These are phyloP conservation scores for Nothobranchius furzeri DNA, from an alignment of 2,113 vertebrate genomes.

Conservation along the genomic window DNA sequence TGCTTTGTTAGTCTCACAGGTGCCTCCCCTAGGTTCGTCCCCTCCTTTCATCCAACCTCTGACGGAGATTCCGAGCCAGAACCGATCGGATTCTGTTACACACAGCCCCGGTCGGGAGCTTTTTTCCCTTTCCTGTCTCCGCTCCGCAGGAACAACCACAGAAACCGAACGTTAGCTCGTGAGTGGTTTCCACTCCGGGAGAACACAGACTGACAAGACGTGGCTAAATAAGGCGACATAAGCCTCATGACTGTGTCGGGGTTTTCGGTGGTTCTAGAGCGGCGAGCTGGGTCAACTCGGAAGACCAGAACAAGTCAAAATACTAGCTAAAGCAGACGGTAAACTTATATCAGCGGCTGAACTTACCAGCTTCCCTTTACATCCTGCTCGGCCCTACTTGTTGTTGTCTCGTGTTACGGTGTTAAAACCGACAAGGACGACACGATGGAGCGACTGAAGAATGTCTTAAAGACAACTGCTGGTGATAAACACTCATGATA, in stretches of 20 bases:
- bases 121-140: neutral
- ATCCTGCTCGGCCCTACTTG: slow-evolving; percentile 52
- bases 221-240: slow-evolving; percentile 13
- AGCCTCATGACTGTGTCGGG: neutral
- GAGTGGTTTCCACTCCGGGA: neutral
- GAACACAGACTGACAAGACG: slow-evolving; percentile 31
- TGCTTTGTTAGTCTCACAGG: slow-evolving; percentile 41
- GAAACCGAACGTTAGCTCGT: slow-evolving; percentile 64
- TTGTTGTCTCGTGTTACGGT: slow-evolving; percentile 42
- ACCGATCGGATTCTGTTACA: slow-evolving; percentile 21
- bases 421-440: slow-evolving; percentile 49
- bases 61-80: slow-evolving; percentile 3
- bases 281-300: slow-evolving; percentile 31
- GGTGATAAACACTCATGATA: slow-evolving; percentile 75
- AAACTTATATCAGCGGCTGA: slow-evolving; percentile 72
- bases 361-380: slow-evolving; percentile 67
- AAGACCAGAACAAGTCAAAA: slow-evolving; percentile 53
- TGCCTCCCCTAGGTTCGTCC: slow-evolving; percentile 40
- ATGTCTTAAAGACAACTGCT: slow-evolving; percentile 46
- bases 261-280: slow-evolving; percentile 15
- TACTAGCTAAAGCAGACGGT: slow-evolving; percentile 21
- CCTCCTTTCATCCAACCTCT: slow-evolving; percentile 23
- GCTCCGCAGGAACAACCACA: slow-evolving; percentile 33
- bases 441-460: slow-evolving; percentile 41
- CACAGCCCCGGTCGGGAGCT: neutral